Evolutionary conservation across 2,888 invertebrate species (phyloP), one percentile per base, ranked within the genome.

Genomic region (Neoitamus cyanurus): DNA sequence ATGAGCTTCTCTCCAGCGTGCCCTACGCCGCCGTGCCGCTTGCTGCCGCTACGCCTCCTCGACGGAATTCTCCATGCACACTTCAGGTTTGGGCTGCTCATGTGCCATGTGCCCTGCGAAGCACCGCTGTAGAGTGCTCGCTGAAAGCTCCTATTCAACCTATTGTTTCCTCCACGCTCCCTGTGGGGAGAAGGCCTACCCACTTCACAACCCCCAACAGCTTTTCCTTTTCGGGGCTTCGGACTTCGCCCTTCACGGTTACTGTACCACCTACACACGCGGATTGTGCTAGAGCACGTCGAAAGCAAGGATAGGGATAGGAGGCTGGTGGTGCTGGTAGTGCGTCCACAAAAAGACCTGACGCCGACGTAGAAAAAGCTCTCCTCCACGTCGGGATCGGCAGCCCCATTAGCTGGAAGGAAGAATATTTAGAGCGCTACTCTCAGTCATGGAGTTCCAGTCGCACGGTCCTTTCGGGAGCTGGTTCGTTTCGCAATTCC

Each of bases 371-470:
- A 28, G 37, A 20, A 80, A 80, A 80, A 68, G 58, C 68, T 68
- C 46, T 46, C 72, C 28, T 25, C 7, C 9, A 36, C 25, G 37
- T 37, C 36, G 20, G 75, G 15, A 9, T 72, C 37, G 80, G 48
- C 31, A 31, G 5, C 42, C 15, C 1, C 25, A 36, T 58, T 58
- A 6, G 31, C 15, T 58, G 31, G 58, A 42, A 42, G 42, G 13
- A 42, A 42, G 20, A 80, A 31, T 68, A 48, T 80, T 11, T 42
- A 68, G 68, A 37, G 48, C 58, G 58, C 68, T 80, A 15, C 80
- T 80, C 70, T 90, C 89, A 90, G 90, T 90, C 89, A 90, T 90
- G 90, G 90, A 90, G 90, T 90, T 90, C 90, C 90, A 90, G 90
- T 90, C 89, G 90, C 89, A 89, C 90, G 90, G 90, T 90, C 88